Conservation (phyloP, 2,888 invertebrate genomes). For the Sinhomidia bicolor region DNA sequence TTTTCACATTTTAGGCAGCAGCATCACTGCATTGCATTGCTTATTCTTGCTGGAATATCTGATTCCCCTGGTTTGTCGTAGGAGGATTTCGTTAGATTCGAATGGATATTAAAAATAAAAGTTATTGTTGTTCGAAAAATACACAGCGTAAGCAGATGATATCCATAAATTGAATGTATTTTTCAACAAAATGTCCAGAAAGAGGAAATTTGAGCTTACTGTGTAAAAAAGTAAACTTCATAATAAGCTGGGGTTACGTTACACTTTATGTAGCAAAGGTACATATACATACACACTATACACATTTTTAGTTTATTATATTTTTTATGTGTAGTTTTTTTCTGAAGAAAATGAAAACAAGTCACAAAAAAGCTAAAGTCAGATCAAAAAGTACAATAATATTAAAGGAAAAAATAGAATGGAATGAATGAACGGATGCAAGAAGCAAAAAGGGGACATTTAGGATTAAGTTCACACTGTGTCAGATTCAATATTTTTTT, state of each 20-base stretch:
- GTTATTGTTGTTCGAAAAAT: constrained; percentile 15
- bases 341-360: constrained; percentile 58
- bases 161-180: constrained; percentile 59
- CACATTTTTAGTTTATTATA: neutral
- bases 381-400: constrained; percentile 48
- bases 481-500: constrained; percentile 62
- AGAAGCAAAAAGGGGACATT: constrained; percentile 32
- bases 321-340: constrained; percentile 26
- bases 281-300: no score
- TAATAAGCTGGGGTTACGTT: constrained; percentile 29
- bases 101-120: constrained; percentile 11
- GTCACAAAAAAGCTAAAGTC: constrained; percentile 66
- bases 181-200: constrained; percentile 62
- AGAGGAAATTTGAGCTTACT: constrained; percentile 62
- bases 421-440: constrained; percentile 56
- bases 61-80: constrained; percentile 16
- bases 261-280: neutral
- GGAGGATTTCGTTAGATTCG: constrained; percentile 46
- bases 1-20: neutral
- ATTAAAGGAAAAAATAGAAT: neutral
- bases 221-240: constrained; percentile 23
- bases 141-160: constrained; percentile 60
- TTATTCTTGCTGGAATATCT: no score
- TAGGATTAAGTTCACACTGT: constrained; percentile 60
- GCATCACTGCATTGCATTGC: neutral